These are phyloP conservation scores for Drosophila flavopinicola DNA, from an alignment of 2,888 invertebrate species.

Conservation along the genomic window DNA sequence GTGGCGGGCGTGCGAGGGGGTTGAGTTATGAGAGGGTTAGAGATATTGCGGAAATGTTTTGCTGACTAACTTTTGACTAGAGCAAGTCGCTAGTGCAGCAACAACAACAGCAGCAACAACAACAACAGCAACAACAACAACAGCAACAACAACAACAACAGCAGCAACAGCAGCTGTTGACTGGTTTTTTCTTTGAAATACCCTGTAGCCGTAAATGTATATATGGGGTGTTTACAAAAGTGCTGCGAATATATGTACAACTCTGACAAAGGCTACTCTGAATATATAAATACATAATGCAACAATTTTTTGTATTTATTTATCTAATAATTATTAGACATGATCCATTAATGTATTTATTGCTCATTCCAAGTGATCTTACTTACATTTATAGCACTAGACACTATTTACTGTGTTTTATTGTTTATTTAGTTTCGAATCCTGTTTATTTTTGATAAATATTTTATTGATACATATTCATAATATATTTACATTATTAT, in stretches of 20 bases:
- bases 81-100: slow-evolving; percentile 15
- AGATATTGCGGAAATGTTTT: slow-evolving; percentile 76
- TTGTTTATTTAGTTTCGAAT: too few relatives aligned
- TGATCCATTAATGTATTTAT: too few relatives aligned
- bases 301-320: too few relatives aligned
- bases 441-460: too few relatives aligned
- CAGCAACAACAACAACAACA: slow-evolving; percentile 6
- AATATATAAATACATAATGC: background rate
- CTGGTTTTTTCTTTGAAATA: slow-evolving; percentile 36
- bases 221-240: background rate
- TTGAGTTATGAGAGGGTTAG: slow-evolving; percentile 39
- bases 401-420: too few relatives aligned
- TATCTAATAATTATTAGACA: too few relatives aligned
- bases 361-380: too few relatives aligned
- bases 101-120: slow-evolving; percentile 1
- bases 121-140: slow-evolving; percentile 6
- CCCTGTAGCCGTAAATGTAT: background rate
- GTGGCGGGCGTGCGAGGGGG: background rate
- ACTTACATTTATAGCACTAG: too few relatives aligned
- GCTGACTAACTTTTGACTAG: slow-evolving; percentile 56
- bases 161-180: slow-evolving; percentile 25
- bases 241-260: background rate
- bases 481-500: too few relatives aligned
- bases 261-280: too few relatives aligned
- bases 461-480: too few relatives aligned